Conservation (phyloP, 1,140 invertebrate genomes). For the Leptinotarsa lineolata region DNA sequence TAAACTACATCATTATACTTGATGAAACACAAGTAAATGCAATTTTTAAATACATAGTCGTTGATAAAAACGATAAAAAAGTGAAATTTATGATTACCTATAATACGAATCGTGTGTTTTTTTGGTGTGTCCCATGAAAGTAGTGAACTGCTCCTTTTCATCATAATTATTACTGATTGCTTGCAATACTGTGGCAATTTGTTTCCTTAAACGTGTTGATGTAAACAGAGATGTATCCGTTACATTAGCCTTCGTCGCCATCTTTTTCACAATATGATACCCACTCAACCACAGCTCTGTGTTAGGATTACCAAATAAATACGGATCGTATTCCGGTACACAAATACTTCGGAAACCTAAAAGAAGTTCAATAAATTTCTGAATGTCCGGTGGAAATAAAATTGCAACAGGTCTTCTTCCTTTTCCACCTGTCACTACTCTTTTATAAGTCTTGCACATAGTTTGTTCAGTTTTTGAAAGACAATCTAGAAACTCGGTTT, state of each 20-base stretch:
- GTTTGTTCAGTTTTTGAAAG: slow-evolving; percentile 27
- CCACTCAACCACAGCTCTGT: slow-evolving; percentile 16
- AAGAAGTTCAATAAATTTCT: slow-evolving; percentile 24
- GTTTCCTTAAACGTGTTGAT: slow-evolving; percentile 32
- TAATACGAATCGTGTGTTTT: slow-evolving; percentile 34
- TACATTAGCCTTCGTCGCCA: slow-evolving; percentile 20
- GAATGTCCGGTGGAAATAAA: slow-evolving; percentile 30
- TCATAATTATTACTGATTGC: slow-evolving; percentile 24
- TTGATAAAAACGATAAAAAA: too few relatives aligned
- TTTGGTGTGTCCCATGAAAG: slow-evolving; percentile 35
- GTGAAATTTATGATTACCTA: slow-evolving; percentile 16
- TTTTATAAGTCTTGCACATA: slow-evolving; percentile 35
- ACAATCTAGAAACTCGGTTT: slow-evolving; percentile 34
- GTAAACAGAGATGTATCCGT: slow-evolving; percentile 27
- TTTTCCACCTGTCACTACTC: slow-evolving; percentile 34
- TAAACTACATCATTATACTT: too few relatives aligned
- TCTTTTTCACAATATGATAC: slow-evolving; percentile 28
- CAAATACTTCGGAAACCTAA: not conserved
- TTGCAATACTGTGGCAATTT: slow-evolving; percentile 36
- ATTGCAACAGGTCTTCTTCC: slow-evolving; percentile 37
- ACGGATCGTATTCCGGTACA: not conserved
- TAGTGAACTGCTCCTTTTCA: slow-evolving; percentile 35
- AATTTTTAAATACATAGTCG: too few relatives aligned
- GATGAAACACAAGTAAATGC: too few relatives aligned
- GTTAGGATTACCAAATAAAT: slow-evolving; percentile 27